Base-by-base conservation (phyloP, 2,888 invertebrate genomes). In the Hoplodrina ambigua region DNA sequence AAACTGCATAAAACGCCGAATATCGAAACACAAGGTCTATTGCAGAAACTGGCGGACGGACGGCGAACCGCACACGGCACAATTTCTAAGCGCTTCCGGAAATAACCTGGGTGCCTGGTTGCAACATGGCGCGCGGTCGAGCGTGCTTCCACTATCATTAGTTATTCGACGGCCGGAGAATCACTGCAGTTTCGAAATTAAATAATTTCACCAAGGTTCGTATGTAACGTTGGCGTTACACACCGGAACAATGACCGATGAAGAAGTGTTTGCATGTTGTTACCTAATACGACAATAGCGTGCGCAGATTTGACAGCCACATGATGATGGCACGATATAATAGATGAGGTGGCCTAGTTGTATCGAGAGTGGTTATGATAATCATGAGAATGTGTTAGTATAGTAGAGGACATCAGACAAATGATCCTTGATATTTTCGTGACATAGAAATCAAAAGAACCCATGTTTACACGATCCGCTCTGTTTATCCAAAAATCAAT, bases 121-220 rank as follows among this genome's bases (percentile, higher is more conserved):
- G 88, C 88, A 88, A 89, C 86, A 86, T 85, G 80, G 77, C 72
- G 86, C 60, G 89, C 94, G 86, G 81, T 91, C 91, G 88, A 89
- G 89, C 94, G 92, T 91, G 86, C 87, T 92, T 94, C 94, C 94
- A 91, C 90, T 72, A 86, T 88, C 88, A 88, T 90, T 91, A 88
- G 85, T 84, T 85, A 85, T 82, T 85, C 84, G 85, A 81, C 76
- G 83, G 75, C 81, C 84, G 71, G 78, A 81, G 86, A 85, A 84
- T 86, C 86, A 84, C 77, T 79, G 83, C 78, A 78, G 82, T 90
- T 89, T 86, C 86, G 84, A 87, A 89, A 90, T 84, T 82, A 84
- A 83, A 83, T 81, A 87, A 88, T 89, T 87, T 85, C 79, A 84
- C 78, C 87, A 88, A 91, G 88, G 89, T 83, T 85, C 76, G 55